Base-by-base conservation (phyloP, 2,797 vertebrate genomes). In the Eremophila alpestris region DNA sequence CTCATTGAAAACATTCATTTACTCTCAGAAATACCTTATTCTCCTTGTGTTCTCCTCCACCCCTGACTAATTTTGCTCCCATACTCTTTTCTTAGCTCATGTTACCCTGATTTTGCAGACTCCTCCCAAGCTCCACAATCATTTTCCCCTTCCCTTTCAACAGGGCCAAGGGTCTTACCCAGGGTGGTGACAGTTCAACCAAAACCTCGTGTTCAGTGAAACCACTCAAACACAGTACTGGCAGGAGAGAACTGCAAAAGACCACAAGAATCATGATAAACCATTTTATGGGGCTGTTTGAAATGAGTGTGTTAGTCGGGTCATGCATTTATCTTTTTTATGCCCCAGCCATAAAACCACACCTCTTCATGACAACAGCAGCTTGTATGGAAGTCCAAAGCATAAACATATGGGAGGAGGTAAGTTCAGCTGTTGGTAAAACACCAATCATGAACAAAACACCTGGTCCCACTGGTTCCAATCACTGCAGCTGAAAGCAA, bases 261-360 rank as follows among this genome's bases (percentile, higher is more conserved):
- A 24, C 17, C 1, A 2, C 13, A 54, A 30, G 11, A 80, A 22
- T 6, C 7, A 8, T 38, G 26, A 70, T 8, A 82, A 84, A 49
- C 7, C 2, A 27, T 54, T 94, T 68, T 27, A 83, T 38, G 41
- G 48, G 9, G 38, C 38, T 49, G 8, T 34, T 51, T 69, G 17
- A 30, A 49, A 13, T 29, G 5, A 34, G 7, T 5, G 17, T 5
- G 4, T 65, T 43, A 38, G 16, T 18, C 4, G 30, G 6, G 8
- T 13, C 14, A 23, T 8, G 10, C 3, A 1, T 2, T 7, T 0
- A 3, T 10, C 12, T 12, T 26, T n/a, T 27, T 21, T 7, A 8
- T 11, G 5, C 10, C 6, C 22, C 9, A 12, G 51, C 21, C 36
- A 19, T 40, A 52, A 32, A 87, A 52, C 36, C 64, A 34, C 75